Evolutionary conservation across 2,797 vertebrate genomes (phyloP).

Genomic region (Synanceia verrucosa): DNA sequence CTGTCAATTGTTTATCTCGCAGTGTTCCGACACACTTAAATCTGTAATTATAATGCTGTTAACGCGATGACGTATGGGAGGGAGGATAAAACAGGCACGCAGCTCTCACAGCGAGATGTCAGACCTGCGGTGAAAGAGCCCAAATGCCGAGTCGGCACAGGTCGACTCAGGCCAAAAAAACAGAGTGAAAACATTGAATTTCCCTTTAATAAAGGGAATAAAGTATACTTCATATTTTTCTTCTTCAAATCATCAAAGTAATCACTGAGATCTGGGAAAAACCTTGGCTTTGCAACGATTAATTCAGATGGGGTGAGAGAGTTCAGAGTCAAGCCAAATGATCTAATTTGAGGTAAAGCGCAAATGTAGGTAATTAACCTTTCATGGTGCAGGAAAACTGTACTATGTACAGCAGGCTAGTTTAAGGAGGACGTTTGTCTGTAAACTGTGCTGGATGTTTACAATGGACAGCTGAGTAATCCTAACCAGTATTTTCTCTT

Average conservation of each 20-base stretch:
- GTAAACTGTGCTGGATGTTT: constrained; percentile 1
- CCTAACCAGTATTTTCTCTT: not conserved
- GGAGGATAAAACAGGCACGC: no score
- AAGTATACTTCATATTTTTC: no score
- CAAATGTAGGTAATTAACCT: not conserved
- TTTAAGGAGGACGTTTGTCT: constrained; percentile 6
- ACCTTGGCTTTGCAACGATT: not conserved
- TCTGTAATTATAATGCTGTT: no score
- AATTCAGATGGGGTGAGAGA: not conserved
- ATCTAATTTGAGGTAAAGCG: not conserved
- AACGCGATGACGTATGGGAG: no score
- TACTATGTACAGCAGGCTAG: not conserved
- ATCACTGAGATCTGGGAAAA: not conserved
- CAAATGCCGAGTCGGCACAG: no score
- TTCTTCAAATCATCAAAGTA: not conserved
- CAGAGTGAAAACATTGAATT: no score
- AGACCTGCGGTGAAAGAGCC: no score
- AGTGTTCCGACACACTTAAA: no score
- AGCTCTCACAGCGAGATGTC: no score
- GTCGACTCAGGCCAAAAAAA: no score
- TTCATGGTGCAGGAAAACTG: not conserved
- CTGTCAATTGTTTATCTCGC: no score
- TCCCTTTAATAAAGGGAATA: no score
- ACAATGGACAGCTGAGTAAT: not conserved
- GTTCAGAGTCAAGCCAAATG: not conserved